Evolutionary conservation across 2,113 vertebrate genomes (phyloP), one percentile per base, ranked within the genome.

Genomic region (Lasiurus borealis): DNA sequence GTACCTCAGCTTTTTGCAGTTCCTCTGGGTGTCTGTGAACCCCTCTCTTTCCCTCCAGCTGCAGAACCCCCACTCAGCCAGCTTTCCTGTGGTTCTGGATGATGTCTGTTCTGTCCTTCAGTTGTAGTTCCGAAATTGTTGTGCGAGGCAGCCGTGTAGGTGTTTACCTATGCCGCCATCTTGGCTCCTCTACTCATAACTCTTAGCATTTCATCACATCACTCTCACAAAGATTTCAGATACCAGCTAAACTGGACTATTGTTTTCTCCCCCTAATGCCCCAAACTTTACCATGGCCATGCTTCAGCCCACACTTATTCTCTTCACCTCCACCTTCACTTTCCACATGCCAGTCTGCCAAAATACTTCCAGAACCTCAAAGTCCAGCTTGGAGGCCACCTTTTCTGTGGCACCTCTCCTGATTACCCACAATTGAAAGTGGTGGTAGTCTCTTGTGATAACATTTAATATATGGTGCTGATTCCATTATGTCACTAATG

Each of bases 351-450:
- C 46, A 92, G 9, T 88, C 52, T 84, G 14, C 75, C 44, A 62
- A 93, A 90, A 93, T 88, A 48, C 50, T 88, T 93, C 48, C 19
- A 62, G 19, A 89, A 93, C 18, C 48, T 87, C 36, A 91, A 95
- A 93, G 71, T 46, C 68, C 73, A 93, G 10, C 8, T 94, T 80
- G 72, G 57, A 88, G 87, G 29, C 71, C 54, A 88, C 27, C 31
- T 93, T 94, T 71, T 87, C 46, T 90, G 31, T 72, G 71, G 46
- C 76, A 4, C 44, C 36, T 80, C 34, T 96, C 88, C 59, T 81
- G 81, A 90, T 82, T 69, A 71, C 59, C 31, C 83, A 62, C 77
- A 84, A 69, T 1, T 87, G 80, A 96, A 93, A 92, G 76, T 94
- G 80, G 80, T 52, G 7, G 80, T 87, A 59, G 31, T 82, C 12